These are phyloP conservation scores for Oryzias javanicus DNA, from an alignment of 2,113 vertebrate species.

Conservation along the genomic window DNA sequence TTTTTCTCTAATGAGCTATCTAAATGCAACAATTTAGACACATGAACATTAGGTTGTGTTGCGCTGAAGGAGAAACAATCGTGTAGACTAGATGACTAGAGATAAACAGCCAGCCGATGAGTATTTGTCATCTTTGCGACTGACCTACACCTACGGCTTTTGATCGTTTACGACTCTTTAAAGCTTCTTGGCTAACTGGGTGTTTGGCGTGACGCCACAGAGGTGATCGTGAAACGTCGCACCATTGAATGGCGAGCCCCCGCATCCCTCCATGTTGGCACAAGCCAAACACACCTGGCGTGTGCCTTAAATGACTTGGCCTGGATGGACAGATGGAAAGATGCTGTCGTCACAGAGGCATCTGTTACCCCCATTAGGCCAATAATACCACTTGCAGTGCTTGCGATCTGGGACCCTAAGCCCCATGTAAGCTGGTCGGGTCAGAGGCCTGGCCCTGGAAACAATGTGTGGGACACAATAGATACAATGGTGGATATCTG, in stretches of 20 bases:
- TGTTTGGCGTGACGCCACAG: conserved; percentile 31
- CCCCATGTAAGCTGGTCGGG: conserved; percentile 67
- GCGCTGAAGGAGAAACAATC: not conserved
- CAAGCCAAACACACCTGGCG: conserved; percentile 69
- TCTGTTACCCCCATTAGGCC: conserved; percentile 76
- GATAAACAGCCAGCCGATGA: conserved; percentile 37
- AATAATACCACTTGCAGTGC: conserved; percentile 75
- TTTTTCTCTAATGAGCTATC: conserved; percentile 31
- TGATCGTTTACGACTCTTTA: not conserved
- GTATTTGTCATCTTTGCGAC: conserved; percentile 54
- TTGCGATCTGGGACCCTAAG: conserved; percentile 69
- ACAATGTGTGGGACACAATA: conserved; percentile 41
- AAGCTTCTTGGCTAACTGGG: conserved; percentile 30
- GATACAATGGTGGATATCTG: conserved; percentile 31
- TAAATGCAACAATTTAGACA: not conserved
- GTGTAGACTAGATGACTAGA: conserved; percentile 2
- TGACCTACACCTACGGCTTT: conserved; percentile 16
- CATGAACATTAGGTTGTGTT: not conserved
- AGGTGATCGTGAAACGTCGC: conserved; percentile 29
- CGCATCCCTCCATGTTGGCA: conserved; percentile 34
- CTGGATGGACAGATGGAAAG: conserved; percentile 66
- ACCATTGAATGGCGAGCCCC: conserved; percentile 37
- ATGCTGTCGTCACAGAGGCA: conserved; percentile 72
- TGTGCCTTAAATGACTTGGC: conserved; percentile 48
- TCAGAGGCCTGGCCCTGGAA: conserved; percentile 41